phyloP scores from a whole-genome alignment of 1,140 invertebrate species.

The Camponotus vicinus region DNA sequence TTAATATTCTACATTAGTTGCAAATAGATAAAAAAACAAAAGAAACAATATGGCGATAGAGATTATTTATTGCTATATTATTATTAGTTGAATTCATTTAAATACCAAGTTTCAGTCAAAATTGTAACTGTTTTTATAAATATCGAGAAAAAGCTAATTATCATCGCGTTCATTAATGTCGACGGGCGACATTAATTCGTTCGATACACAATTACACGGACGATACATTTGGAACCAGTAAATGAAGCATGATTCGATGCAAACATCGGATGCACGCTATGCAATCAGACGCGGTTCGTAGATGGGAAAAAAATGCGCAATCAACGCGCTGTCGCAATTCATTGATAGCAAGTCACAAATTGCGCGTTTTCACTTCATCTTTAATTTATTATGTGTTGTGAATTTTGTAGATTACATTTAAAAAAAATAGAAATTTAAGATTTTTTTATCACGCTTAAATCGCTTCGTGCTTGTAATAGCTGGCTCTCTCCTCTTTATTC shows the following conservation, averaged over 20 bases:
- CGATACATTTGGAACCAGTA: not conserved
- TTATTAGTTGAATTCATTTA: not conserved
- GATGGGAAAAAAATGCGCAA: not conserved
- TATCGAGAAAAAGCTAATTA: constrained; percentile 23
- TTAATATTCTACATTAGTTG: not conserved
- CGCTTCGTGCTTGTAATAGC: not conserved
- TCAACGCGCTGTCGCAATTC: not conserved
- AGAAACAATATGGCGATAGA: not conserved
- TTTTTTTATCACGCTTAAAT: not conserved
- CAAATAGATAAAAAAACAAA: not conserved
- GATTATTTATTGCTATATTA: not conserved
- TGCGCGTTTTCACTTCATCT: not conserved
- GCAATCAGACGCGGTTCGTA: not conserved
- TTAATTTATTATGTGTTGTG: constrained; percentile 18
- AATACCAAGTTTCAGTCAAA: not conserved
- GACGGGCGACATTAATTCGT: not conserved
- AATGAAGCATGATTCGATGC: constrained; percentile 12
- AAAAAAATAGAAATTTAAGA: not conserved
- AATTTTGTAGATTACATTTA: not conserved
- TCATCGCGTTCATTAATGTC: constrained; percentile 21
- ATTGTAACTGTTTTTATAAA: not conserved
- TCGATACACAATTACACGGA: constrained; percentile 9
- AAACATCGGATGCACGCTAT: not conserved
- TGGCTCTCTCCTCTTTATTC: not conserved
- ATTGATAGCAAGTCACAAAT: not conserved